phyloP scores from a whole-genome alignment of 2,113 vertebrate species.

The Okapia johnstoni region DNA sequence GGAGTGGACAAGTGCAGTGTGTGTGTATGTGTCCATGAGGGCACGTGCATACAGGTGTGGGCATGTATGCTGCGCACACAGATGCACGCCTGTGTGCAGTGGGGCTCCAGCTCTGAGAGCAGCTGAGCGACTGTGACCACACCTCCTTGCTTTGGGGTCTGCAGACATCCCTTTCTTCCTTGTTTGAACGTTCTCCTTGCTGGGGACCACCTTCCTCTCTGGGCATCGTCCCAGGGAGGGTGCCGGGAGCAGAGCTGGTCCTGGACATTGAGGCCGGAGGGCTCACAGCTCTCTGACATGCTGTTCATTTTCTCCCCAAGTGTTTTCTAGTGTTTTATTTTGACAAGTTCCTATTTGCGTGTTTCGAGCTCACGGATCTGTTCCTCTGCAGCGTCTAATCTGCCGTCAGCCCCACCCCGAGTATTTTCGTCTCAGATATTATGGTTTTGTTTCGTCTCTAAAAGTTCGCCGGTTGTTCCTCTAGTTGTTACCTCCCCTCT shows the following conservation, averaged over 20 bases:
- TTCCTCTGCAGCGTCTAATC: not conserved
- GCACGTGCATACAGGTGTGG: fast-evolving
- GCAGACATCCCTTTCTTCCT: too few relatives aligned
- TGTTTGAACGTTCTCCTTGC: not conserved
- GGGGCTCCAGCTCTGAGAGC: not conserved
- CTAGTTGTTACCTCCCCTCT: not conserved
- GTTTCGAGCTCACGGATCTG: not conserved
- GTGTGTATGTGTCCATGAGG: fast-evolving
- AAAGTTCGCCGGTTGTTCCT: not conserved
- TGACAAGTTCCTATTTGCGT: not conserved
- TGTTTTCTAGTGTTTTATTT: not conserved
- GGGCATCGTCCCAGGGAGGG: too few relatives aligned
- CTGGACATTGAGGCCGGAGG: not conserved
- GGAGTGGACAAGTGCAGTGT: not conserved
- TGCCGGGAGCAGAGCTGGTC: not conserved
- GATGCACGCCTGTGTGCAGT: fast-evolving
- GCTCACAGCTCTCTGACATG: fast-evolving
- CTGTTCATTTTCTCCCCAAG: not conserved
- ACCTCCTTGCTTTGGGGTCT: fast-evolving
- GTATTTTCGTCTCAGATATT: not conserved
- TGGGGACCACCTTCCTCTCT: not conserved
- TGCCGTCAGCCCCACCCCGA: not conserved
- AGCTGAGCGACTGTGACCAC: not conserved
- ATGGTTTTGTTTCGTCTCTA: not conserved
- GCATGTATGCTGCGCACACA: fast-evolving